Evolutionary conservation across 2,888 invertebrate genomes (phyloP).

Genomic region (Oeneis ivallda): DNA sequence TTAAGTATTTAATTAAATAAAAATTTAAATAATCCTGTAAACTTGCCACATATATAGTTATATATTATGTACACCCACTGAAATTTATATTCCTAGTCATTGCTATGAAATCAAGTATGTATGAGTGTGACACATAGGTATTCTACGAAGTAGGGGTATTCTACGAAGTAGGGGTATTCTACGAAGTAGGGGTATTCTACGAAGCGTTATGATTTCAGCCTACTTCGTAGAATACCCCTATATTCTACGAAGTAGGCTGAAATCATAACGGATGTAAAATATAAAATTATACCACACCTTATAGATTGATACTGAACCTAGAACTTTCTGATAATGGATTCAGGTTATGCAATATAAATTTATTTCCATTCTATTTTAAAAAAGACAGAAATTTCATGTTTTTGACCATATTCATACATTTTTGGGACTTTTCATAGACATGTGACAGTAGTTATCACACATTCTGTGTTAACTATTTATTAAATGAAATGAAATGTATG

Average conservation of each 20-base stretch:
- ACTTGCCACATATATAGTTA: background rate
- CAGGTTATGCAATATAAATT: slow-evolving; percentile 1
- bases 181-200: too few relatives aligned
- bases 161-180: too few relatives aligned
- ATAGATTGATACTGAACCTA: background rate
- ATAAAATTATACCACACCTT: slow-evolving; percentile 3
- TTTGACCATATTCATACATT: too few relatives aligned
- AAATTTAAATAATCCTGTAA: background rate
- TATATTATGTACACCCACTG: background rate
- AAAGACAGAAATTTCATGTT: background rate
- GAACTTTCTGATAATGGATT: slow-evolving; percentile 8
- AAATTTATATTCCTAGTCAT: too few relatives aligned
- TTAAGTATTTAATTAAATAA: background rate
- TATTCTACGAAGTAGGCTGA: background rate
- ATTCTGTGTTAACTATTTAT: too few relatives aligned
- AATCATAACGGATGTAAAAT: slow-evolving; percentile 3
- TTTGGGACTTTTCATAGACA: too few relatives aligned
- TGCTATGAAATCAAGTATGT: background rate
- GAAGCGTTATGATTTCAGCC: too few relatives aligned
- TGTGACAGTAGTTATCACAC: too few relatives aligned
- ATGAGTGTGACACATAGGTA: slow-evolving; percentile 12
- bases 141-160: slow-evolving; percentile 3
- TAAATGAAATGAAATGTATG: too few relatives aligned
- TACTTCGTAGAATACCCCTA: too few relatives aligned
- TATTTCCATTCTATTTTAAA: background rate